phyloP scores from a whole-genome alignment of 1,140 invertebrate species.

The Metopolophium dirhodum region DNA sequence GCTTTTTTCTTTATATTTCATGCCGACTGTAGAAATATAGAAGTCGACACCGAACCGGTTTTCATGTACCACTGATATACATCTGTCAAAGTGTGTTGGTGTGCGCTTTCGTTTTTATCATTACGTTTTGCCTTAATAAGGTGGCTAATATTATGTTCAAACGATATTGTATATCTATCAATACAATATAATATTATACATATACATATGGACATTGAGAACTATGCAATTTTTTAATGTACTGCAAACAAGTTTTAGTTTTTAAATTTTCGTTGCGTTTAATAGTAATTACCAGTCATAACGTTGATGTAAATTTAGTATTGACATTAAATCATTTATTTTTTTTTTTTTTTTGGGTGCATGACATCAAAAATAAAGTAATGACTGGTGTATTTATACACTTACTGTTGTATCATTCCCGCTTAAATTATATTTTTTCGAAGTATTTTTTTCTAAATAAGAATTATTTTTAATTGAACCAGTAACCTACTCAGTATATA shows the following conservation, averaged over 20 bases:
- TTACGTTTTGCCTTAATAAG: neutral
- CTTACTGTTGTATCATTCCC: neutral
- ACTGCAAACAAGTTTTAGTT: neutral
- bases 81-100: conserved; percentile 42
- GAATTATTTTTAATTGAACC: neutral
- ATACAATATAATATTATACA: neutral
- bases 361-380: neutral
- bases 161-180: neutral
- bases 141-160: neutral
- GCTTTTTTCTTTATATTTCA: neutral
- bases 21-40: neutral
- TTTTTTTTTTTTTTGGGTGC: neutral
- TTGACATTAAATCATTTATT: neutral
- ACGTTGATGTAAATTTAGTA: neutral
- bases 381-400: neutral
- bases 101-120: conserved; percentile 49
- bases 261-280: neutral
- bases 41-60: conserved; percentile 28
- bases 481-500: neutral
- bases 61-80: conserved; percentile 12
- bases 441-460: neutral
- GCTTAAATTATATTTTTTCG: neutral
- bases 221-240: neutral
- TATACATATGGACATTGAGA: neutral
- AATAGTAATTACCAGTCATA: neutral